Percentiles rank a stretch among this genome's conserved stretches.
Evolutionary conservation across 1,140 invertebrate species (phyloP).

Genomic region (Megathymus violae): DNA sequence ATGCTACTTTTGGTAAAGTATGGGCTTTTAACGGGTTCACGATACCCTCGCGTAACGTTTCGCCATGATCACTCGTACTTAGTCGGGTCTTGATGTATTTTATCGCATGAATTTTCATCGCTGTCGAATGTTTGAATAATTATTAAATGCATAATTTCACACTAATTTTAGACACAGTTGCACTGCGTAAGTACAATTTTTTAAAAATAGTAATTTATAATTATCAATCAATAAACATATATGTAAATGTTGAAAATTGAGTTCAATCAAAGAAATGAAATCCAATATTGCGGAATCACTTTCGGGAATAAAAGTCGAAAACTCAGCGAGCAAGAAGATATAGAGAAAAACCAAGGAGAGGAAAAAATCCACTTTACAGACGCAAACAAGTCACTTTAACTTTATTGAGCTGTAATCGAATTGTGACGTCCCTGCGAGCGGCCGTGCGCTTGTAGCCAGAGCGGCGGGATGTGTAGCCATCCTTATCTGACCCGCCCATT

Average conservation of each 20-base stretch:
- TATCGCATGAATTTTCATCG: too few species aligned
- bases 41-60: slow-evolving; percentile 39
- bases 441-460: slow-evolving; percentile 53
- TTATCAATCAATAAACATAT: background rate
- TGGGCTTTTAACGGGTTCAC: slow-evolving; percentile 62
- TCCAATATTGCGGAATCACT: slow-evolving; percentile 9
- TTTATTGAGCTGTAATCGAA: slow-evolving; percentile 84
- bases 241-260: background rate
- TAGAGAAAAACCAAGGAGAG: slow-evolving; percentile 62
- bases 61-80: slow-evolving; percentile 26
- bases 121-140: too few species aligned
- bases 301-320: slow-evolving; percentile 15
- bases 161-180: too few species aligned
- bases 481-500: slow-evolving; percentile 80
- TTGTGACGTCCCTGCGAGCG: slow-evolving; percentile 78
- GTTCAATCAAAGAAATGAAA: slow-evolving; percentile 8
- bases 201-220: too few species aligned
- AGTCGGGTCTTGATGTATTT: slow-evolving; percentile 4
- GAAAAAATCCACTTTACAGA: slow-evolving; percentile 82
- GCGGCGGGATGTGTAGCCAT: slow-evolving; percentile 71
- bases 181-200: too few species aligned
- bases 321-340: background rate
- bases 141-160: too few species aligned
- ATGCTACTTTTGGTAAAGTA: slow-evolving; percentile 66
- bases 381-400: slow-evolving; percentile 83